These are phyloP conservation scores for Diadumene lineata DNA, from an alignment of 92 coral and sea anemone genomes.

Conservation along the genomic window DNA sequence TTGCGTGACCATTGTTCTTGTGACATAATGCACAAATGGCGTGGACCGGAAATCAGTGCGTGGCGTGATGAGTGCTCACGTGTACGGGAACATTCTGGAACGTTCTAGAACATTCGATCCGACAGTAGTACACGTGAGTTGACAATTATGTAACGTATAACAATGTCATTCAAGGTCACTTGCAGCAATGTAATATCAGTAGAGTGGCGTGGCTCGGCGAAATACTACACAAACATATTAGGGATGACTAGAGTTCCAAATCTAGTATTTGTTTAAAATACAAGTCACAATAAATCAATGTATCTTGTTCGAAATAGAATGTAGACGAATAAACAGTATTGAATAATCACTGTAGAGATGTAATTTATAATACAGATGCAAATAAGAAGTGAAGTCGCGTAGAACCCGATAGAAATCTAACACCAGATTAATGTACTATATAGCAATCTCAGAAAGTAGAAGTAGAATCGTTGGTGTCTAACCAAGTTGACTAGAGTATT, in stretches of 20 bases:
- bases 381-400: too few relatives aligned
- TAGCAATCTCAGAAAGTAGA: background rate
- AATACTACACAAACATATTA: too few relatives aligned
- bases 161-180: background rate
- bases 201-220: background rate
- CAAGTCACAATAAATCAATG: background rate
- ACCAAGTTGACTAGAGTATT: background rate
- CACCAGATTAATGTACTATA: background rate
- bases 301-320: too few relatives aligned
- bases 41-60: too few relatives aligned
- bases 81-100: too few relatives aligned
- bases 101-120: background rate
- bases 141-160: background rate
- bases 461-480: background rate
- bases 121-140: slow-evolving; percentile 11
- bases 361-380: too few relatives aligned
- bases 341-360: too few relatives aligned
- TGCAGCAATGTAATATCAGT: background rate
- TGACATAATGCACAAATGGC: background rate
- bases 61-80: slow-evolving; percentile 1
- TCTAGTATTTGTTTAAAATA: too few relatives aligned
- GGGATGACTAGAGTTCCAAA: too few relatives aligned
- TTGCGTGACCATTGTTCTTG: too few relatives aligned
- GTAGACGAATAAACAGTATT: too few relatives aligned
- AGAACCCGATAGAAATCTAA: background rate